phyloP scores from a whole-genome alignment of 1,140 invertebrate genomes.

The Leguminivora glycinivorella region DNA sequence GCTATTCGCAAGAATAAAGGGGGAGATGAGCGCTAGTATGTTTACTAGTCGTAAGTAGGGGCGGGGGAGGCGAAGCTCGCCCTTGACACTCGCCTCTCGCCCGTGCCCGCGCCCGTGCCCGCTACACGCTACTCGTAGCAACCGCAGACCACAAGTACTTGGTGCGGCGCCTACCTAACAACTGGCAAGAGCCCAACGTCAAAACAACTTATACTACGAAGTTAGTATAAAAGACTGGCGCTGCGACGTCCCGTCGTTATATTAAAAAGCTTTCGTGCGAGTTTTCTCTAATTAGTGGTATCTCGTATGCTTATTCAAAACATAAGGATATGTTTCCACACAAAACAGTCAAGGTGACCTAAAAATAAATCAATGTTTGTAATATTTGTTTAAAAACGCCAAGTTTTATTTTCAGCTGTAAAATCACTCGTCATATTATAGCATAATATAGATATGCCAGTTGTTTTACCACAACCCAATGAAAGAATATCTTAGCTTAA shows the following conservation, averaged over 20 bases:
- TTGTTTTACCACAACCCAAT: background rate
- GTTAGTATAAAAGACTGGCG: background rate
- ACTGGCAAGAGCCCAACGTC: background rate
- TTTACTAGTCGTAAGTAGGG: background rate
- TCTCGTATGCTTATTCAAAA: too few species aligned
- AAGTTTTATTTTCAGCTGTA: too few species aligned
- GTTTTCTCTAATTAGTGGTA: background rate
- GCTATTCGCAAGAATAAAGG: background rate
- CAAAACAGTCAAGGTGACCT: too few species aligned
- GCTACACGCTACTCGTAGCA: background rate
- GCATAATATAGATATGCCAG: too few species aligned
- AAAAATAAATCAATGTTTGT: too few species aligned
- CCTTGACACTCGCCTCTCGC: conserved; percentile 48
- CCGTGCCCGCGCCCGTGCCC: background rate
- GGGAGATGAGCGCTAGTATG: background rate
- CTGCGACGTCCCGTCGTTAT: background rate
- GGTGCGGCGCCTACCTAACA: background rate
- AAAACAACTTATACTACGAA: background rate
- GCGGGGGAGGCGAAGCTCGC: conserved; percentile 30
- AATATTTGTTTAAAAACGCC: too few species aligned
- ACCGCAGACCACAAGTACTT: background rate
- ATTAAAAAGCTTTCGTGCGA: background rate
- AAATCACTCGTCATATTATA: too few species aligned
- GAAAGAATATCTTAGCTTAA: background rate
- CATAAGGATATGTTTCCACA: too few species aligned